phyloP scores from a whole-genome alignment of 2,888 invertebrate genomes.

The Bimastos eiseni region DNA sequence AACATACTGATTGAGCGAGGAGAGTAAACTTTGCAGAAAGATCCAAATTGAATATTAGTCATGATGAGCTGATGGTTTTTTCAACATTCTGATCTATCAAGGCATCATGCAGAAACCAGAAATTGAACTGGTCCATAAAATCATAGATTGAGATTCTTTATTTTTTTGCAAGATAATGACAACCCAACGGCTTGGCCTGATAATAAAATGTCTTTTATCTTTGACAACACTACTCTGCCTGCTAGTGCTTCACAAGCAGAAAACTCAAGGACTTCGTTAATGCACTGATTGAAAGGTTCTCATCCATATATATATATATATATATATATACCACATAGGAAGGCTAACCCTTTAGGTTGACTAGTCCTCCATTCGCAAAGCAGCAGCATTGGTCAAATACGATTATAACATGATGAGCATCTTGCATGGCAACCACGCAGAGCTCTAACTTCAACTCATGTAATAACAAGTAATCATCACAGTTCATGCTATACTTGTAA shows the following conservation, averaged over 20 bases:
- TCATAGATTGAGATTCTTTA: neutral
- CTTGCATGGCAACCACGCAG: no score
- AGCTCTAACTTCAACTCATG: no score
- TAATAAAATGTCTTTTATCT: neutral
- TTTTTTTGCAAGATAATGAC: neutral
- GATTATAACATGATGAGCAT: no score
- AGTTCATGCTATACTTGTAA: no score
- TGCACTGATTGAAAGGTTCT: neutral
- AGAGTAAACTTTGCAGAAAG: no score
- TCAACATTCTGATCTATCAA: neutral
- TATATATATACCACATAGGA: no score
- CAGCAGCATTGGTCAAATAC: no score
- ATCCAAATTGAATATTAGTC: neutral
- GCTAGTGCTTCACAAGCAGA: neutral
- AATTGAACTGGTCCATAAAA: neutral
- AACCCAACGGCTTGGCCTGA: neutral
- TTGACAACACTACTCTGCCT: neutral
- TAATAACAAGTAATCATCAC: no score
- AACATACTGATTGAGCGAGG: no score
- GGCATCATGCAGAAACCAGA: neutral
- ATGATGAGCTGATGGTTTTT: neutral
- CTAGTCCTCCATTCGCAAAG: no score
- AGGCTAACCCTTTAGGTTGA: no score
- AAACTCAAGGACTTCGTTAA: neutral
- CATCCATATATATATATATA: neutral